phyloP scores from a whole-genome alignment of 2,113 vertebrate species.

The Chamaea fasciata region DNA sequence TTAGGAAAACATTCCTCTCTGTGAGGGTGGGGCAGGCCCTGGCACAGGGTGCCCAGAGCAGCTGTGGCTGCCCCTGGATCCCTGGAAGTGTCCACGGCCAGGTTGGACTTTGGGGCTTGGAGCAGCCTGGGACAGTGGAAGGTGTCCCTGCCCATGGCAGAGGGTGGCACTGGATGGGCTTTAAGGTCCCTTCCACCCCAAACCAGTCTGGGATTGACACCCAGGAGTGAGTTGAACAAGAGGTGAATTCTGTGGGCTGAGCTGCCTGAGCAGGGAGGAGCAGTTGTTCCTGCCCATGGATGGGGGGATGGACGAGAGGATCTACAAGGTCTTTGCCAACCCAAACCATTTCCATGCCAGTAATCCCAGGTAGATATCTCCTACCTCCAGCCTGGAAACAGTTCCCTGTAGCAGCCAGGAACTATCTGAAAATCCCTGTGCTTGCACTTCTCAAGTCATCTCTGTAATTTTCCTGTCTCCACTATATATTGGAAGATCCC shows the following conservation, averaged over 20 bases:
- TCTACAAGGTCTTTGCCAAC: background rate
- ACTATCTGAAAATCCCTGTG: background rate
- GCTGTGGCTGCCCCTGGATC: too few relatives aligned
- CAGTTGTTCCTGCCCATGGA: background rate
- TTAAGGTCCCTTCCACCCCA: accelerated
- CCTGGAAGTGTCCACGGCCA: too few relatives aligned
- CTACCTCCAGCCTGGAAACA: background rate
- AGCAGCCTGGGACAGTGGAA: too few relatives aligned
- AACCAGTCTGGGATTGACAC: background rate
- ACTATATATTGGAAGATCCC: background rate
- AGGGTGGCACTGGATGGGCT: too few relatives aligned
- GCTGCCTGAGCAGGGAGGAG: background rate
- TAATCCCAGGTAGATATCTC: background rate
- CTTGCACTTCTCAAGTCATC: background rate
- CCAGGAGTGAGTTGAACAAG: background rate
- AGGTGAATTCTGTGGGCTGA: background rate
- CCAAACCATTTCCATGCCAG: too few relatives aligned
- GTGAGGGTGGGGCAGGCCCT: too few relatives aligned
- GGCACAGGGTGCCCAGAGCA: too few relatives aligned
- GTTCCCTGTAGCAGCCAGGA: background rate
- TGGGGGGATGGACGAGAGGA: background rate
- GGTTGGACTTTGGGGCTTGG: too few relatives aligned
- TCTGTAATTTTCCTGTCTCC: background rate
- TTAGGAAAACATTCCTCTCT: too few relatives aligned
- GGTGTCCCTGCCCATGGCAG: too few relatives aligned